Evolutionary conservation across 2,888 invertebrate species (phyloP), one percentile per base, ranked within the genome.

Genomic region (Deilephila elpenor): DNA sequence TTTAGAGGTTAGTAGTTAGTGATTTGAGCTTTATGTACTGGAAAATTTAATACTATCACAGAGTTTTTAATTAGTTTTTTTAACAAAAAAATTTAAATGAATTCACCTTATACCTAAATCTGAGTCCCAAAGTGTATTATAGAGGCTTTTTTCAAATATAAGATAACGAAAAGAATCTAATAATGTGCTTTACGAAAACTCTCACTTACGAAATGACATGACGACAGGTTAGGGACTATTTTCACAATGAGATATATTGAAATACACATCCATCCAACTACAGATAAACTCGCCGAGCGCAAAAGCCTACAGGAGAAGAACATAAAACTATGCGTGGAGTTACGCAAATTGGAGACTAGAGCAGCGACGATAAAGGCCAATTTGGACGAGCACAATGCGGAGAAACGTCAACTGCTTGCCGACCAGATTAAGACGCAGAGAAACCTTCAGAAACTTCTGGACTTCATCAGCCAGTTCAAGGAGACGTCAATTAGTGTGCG

Each of bases 391-490:
- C 94, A 94, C 77, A 93, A 93, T 60, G 91, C 90, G 0, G 95
- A 94, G 81, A 95, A 95, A 77, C 84, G 94, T 2, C 91, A 94
- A 74, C 83, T 95, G 19, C 80, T 95, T 17, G 89, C 94, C 3
- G 93, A 93, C 76, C 94, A 95, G 81, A 93, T 95, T 32, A 90
- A 92, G 76, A 95, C 93, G 3, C 94, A 94, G 82, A 87, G 93
- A 76, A 93, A 94, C 81, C 87, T 95, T 19, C 94, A 95, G 86
- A 94, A 93, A 74, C 89, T 95, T 11, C 87, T 95, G 6, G 95
- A 95, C 80, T 95, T 95, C 81, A 93, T 95, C 80, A 91, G 93
- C 73, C 94, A 93, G 76, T 95, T 95, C 75, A 93, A 93, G 74
- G 93, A 94, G 79, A 93, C 93, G 51, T 93, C 94, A 0, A 86